phyloP scores from a whole-genome alignment of 23 tunicate genomes.

The Trididemnum nubilum region DNA sequence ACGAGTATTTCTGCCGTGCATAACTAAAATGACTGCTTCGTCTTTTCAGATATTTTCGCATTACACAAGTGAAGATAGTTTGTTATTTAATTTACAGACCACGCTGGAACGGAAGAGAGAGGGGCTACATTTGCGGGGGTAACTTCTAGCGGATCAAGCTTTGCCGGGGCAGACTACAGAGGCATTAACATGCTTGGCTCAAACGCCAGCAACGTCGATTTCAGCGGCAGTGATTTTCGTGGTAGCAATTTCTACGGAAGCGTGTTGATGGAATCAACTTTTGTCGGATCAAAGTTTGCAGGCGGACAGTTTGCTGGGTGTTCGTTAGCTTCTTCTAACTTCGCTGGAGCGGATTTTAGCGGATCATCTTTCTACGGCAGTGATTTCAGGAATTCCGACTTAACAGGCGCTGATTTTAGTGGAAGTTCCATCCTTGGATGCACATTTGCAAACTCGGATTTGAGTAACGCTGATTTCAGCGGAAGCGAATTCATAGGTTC shows the following conservation, averaged over 20 bases:
- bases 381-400: background rate
- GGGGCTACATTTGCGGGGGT: background rate
- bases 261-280: background rate
- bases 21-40: no score
- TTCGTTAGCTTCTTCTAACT: background rate
- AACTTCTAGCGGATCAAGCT: background rate
- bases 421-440: background rate
- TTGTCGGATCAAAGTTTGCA: background rate
- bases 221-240: slow-evolving; percentile 8
- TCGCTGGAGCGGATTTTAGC: slow-evolving; percentile 11
- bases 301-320: background rate
- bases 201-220: background rate
- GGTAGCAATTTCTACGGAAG: background rate
- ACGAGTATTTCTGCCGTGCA: no score
- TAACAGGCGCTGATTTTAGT: slow-evolving; percentile 3
- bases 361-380: slow-evolving; percentile 5
- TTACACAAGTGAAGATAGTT: no score
- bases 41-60: no score
- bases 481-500: background rate
- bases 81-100: no score
- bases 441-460: background rate
- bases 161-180: slow-evolving; percentile 5
- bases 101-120: background rate
- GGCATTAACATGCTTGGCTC: slow-evolving; percentile 3
- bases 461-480: background rate